Base-by-base conservation (phyloP, 1,140 invertebrate species). In the Bombyx mandarina region DNA sequence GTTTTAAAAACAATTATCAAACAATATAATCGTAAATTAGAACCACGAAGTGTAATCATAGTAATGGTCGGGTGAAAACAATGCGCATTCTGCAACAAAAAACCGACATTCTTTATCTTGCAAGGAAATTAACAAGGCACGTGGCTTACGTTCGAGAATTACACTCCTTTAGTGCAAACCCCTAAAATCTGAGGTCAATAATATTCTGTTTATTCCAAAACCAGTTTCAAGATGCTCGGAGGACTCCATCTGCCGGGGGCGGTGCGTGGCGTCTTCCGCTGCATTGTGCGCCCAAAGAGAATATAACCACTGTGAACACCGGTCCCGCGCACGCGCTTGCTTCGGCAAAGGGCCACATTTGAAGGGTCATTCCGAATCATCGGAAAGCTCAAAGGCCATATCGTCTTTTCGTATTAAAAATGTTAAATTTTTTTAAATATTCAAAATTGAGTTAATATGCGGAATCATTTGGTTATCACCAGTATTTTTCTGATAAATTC, bases 211-310 rank as follows among this genome's bases (percentile, higher is more conserved):
- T 63, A 77, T 79, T 22, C 74, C 69, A 71, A 74, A 80, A 82
- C 76, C 65, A 74, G 73, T 78, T 77, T 72, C 62, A 77, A 79
- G 77, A 77, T 71, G 71, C 63, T 35, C 59, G 35, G 54, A 53
- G 10, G 22, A 62, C 60, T 69, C 69, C 82, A 85, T 85, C 82
- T 85, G 82, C 73, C 71, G 74, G 68, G 73, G 78, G 74, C 73
- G 77, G 71, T 69, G 72, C 63, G 67, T 62, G 67, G 64, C 77
- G 73, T 85, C 79, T 85, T 85, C 82, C 82, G 82, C 58, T 82
- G 78, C 77, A 80, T 85, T 85, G 82, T 82, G 60, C 64, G 26
- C 26, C 26, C 26, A 35, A 35, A 35, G 26, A 35, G 26, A 35
- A 35, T 35, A 35, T 35, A 35, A 35, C 26, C 26, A 35, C 26